Percentiles rank a stretch among this genome's conserved stretches.
These are phyloP conservation scores for Coecobrya sp. DNA, from an alignment of 2,888 invertebrate species.

Conservation along the genomic window DNA sequence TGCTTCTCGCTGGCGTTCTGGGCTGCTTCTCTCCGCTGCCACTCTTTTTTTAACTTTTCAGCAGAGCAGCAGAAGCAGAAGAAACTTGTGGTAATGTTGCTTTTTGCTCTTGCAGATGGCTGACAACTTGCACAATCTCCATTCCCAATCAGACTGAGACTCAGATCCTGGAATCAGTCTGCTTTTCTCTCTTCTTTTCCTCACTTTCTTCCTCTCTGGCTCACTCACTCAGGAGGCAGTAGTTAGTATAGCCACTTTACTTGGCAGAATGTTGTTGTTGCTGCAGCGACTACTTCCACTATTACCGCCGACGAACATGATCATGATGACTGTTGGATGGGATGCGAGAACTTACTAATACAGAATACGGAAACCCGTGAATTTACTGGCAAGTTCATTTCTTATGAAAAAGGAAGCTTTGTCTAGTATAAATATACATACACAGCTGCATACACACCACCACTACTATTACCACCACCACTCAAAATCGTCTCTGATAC, in stretches of 20 bases:
- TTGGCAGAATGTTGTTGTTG: background rate
- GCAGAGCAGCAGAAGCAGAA: background rate
- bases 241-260: background rate
- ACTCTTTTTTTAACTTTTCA: background rate
- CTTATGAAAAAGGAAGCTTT: conserved; percentile 26
- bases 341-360: conserved; percentile 45
- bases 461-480: too few species aligned
- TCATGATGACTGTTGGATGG: background rate
- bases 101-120: conserved; percentile 69
- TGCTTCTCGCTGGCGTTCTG: background rate
- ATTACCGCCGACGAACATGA: conserved; percentile 3
- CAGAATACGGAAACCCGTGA: conserved; percentile 30
- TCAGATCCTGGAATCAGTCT: conserved; percentile 71
- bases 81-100: conserved; percentile 4
- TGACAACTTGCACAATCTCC: conserved; percentile 82
- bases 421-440: background rate
- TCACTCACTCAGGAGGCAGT: conserved; percentile 10
- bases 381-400: conserved; percentile 48
- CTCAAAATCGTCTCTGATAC: conserved; percentile 60
- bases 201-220: conserved; percentile 35
- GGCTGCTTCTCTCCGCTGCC: conserved; percentile 3
- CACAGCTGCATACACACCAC: conserved; percentile 29
- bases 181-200: conserved; percentile 67
- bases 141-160: conserved; percentile 82
- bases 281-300: background rate